Evolutionary conservation across 2,888 invertebrate genomes (phyloP).

Genomic region (Synergus itoensis): DNA sequence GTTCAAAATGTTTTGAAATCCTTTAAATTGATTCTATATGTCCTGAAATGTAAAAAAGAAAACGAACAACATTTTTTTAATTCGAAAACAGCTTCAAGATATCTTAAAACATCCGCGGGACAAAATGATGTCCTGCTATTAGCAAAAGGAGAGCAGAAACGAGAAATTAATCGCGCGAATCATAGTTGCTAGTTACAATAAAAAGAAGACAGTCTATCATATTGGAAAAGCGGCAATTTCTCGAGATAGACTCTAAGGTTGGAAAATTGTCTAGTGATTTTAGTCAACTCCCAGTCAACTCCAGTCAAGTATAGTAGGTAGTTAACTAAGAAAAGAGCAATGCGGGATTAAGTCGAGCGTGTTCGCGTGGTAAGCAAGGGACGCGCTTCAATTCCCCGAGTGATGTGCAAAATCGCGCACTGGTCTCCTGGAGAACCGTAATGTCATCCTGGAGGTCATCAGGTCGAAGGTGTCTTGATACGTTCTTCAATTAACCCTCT

Average conservation of each 20-base stretch:
- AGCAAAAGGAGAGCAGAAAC: too few relatives aligned
- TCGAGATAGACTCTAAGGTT: background rate
- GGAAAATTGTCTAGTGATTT: constrained; percentile 4
- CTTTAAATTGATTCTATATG: too few relatives aligned
- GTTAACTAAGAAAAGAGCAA: constrained; percentile 8
- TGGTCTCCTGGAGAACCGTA: constrained; percentile 54
- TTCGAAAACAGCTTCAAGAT: too few relatives aligned
- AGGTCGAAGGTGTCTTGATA: constrained; percentile 67
- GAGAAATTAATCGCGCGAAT: too few relatives aligned
- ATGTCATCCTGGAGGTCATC: constrained; percentile 66
- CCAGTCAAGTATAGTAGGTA: background rate
- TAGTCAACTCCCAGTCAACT: background rate
- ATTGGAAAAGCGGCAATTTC: background rate
- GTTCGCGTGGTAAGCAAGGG: constrained; percentile 6
- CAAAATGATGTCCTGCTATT: too few relatives aligned
- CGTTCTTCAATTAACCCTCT: constrained; percentile 71
- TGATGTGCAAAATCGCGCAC: constrained; percentile 42
- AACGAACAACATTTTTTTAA: too few relatives aligned
- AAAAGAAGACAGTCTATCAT: background rate
- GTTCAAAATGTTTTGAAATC: too few relatives aligned
- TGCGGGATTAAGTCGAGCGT: constrained; percentile 24
- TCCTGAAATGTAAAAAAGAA: too few relatives aligned
- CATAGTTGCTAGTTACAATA: background rate
- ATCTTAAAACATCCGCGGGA: too few relatives aligned
- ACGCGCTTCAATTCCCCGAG: constrained; percentile 6